Evolutionary conservation across 1,140 invertebrate genomes (phyloP).

Genomic region (Cydia pomonella): DNA sequence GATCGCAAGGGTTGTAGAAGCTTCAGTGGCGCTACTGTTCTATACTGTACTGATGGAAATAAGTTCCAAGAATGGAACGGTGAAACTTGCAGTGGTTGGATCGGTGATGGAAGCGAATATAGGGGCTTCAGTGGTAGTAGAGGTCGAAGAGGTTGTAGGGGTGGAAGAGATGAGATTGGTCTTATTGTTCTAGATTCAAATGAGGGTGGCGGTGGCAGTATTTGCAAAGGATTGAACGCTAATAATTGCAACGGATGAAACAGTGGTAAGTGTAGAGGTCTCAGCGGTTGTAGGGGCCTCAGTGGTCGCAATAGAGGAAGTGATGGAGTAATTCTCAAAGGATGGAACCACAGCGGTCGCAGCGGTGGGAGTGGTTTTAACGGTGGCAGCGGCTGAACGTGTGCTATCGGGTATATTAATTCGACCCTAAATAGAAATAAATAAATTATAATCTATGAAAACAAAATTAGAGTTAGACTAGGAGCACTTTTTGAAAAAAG

Average conservation of each 20-base stretch:
- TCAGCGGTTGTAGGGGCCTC: neutral
- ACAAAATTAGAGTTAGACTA: neutral
- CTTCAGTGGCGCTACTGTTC: neutral
- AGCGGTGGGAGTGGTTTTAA: constrained; percentile 1
- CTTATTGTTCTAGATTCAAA: neutral
- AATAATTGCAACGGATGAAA: constrained; percentile 23
- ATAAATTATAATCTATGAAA: neutral
- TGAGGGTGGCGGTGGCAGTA: neutral
- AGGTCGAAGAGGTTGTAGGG: neutral
- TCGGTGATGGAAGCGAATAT: neutral
- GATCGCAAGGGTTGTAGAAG: too few species aligned
- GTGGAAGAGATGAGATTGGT: neutral
- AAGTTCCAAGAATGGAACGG: too few species aligned
- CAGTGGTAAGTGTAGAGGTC: neutral
- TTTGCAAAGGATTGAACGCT: neutral
- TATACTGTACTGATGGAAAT: neutral
- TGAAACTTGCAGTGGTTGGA: too few species aligned
- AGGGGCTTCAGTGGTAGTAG: neutral
- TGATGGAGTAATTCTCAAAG: neutral
- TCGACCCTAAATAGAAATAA: neutral
- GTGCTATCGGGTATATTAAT: neutral
- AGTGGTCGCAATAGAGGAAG: neutral
- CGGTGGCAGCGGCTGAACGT: neutral
- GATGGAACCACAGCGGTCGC: neutral
- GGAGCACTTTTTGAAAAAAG: neutral